Evolutionary conservation across 1,140 invertebrate genomes (phyloP).

Genomic region (Lepidurus couesii): DNA sequence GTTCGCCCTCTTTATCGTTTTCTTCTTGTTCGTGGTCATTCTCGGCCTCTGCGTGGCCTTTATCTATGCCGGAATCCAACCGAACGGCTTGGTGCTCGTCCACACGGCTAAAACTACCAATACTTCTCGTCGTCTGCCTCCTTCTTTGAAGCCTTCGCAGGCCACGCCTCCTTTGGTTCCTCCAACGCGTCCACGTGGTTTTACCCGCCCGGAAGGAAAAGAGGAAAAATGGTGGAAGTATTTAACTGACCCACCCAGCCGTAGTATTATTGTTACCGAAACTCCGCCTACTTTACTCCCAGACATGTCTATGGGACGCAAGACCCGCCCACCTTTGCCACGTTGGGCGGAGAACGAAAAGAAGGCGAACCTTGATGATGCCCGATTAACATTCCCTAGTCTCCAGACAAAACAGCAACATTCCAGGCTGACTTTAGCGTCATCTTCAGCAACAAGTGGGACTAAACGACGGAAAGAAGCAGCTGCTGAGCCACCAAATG

Average conservation of each 20-base stretch:
- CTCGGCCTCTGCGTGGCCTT: slow-evolving; percentile 51
- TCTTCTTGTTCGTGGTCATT: slow-evolving; percentile 53
- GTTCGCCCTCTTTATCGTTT: slow-evolving; percentile 51
- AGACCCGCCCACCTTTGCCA: background rate
- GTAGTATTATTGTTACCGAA: background rate
- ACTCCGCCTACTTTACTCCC: background rate
- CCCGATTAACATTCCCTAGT: background rate
- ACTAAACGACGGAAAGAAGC: slow-evolving; percentile 13
- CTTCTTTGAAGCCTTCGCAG: background rate
- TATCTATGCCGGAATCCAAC: slow-evolving; percentile 51
- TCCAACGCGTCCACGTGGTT: background rate
- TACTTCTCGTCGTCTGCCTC: slow-evolving; percentile 24
- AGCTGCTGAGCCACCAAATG: background rate
- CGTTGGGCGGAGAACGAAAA: slow-evolving; percentile 13
- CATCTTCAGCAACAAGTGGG: background rate
- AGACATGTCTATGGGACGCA: too few relatives aligned
- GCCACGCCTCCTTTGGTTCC: background rate
- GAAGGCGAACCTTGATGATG: slow-evolving; percentile 17
- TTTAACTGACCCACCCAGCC: background rate
- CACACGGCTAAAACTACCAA: slow-evolving; percentile 29
- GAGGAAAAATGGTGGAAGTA: slow-evolving; percentile 6
- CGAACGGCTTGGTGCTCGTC: slow-evolving; percentile 41
- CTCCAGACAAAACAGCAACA: background rate
- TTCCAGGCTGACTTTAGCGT: background rate
- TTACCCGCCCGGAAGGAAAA: background rate